Conservation (phyloP, 1,140 invertebrate species). For the Brachionus asplanchnoidis region DNA sequence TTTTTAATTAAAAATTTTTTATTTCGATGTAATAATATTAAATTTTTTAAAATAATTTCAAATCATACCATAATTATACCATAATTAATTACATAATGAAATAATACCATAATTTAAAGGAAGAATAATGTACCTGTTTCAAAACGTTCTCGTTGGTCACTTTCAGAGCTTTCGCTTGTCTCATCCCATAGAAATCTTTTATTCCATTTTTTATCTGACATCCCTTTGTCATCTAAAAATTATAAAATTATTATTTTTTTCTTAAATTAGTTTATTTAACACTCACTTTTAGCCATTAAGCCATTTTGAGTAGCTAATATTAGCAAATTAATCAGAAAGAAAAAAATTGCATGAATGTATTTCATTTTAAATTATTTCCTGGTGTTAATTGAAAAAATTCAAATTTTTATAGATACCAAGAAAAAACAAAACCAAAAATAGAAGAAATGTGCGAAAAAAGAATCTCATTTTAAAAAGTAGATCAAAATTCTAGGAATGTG, state of each 20-base stretch:
- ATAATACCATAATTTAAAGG: not conserved
- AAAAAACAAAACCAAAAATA: not conserved
- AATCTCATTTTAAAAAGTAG: not conserved
- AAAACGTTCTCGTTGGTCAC: not conserved
- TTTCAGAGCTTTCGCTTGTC: not conserved
- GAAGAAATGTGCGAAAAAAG: not conserved
- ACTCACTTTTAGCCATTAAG: not conserved
- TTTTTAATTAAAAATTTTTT: too few species aligned
- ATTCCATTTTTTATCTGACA: not conserved
- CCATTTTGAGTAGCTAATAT: not conserved
- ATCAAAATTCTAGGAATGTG: not conserved
- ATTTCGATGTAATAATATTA: too few species aligned
- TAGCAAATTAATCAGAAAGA: not conserved
- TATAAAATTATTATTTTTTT: not conserved
- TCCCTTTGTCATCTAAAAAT: not conserved
- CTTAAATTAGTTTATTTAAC: too few species aligned
- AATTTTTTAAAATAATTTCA: too few species aligned
- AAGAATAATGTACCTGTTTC: not conserved
- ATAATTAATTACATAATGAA: too few species aligned
- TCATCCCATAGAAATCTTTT: not conserved
- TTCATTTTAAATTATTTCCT: not conserved
- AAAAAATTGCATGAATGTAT: not conserved
- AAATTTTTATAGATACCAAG: not conserved
- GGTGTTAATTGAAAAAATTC: not conserved
- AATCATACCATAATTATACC: too few species aligned